phyloP scores from a whole-genome alignment of 2,113 vertebrate genomes.

The Mesoclemmys tuberculata region DNA sequence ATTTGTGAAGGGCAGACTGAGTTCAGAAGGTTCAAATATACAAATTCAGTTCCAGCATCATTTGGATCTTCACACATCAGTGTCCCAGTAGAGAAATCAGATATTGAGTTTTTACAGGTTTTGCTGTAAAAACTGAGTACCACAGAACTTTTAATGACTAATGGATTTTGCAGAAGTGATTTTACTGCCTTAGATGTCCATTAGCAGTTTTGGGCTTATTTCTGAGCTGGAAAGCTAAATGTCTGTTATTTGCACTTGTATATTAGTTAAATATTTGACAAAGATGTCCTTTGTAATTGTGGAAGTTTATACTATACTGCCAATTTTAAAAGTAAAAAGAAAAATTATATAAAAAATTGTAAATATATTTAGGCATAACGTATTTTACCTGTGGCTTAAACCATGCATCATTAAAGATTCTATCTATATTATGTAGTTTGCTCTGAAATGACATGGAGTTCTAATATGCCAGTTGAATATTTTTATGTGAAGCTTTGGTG shows the following conservation, averaged over 20 bases:
- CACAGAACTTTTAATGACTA: constrained; percentile 78
- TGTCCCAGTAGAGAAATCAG: constrained; percentile 79
- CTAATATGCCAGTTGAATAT: constrained; percentile 34
- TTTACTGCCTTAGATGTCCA: constrained; percentile 73
- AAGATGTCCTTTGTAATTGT: constrained; percentile 49
- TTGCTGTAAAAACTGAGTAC: constrained; percentile 79
- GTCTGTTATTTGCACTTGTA: constrained; percentile 64
- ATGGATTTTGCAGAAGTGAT: constrained; percentile 89
- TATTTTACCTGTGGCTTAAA: constrained; percentile 30
- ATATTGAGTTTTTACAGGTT: constrained; percentile 79
- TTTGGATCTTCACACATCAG: constrained; percentile 82
- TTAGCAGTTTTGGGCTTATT: constrained; percentile 70
- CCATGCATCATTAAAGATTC: constrained; percentile 32
- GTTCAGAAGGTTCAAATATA: constrained; percentile 79
- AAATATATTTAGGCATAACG: constrained; percentile 26
- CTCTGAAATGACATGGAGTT: constrained; percentile 1
- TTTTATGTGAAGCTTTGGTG: constrained; percentile 45
- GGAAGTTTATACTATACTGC: neutral
- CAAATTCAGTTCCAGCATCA: constrained; percentile 79
- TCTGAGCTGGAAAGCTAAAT: constrained; percentile 73
- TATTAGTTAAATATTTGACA: constrained; percentile 57
- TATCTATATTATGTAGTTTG: constrained; percentile 32
- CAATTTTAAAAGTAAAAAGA: neutral
- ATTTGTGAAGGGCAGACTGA: constrained; percentile 73
- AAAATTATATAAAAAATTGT: neutral